Conservation (phyloP, 2,888 invertebrate species). For the Pristionchus exspectatus region DNA sequence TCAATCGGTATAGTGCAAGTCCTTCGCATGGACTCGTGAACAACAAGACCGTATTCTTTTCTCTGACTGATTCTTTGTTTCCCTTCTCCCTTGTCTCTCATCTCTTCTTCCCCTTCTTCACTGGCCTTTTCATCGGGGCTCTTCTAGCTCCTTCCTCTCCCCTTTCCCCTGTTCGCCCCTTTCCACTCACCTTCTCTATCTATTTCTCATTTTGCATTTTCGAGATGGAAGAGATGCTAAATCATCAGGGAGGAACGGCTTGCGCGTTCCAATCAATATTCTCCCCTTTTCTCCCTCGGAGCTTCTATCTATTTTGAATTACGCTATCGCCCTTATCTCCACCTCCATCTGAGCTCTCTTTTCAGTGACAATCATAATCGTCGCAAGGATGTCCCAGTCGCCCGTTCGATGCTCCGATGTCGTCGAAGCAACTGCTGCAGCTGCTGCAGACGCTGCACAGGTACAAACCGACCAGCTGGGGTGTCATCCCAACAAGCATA, state of each 20-base stretch:
- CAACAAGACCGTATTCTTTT: neutral
- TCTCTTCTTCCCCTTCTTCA: neutral
- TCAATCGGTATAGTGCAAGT: neutral
- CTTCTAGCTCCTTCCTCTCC: constrained; percentile 15
- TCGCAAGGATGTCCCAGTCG: neutral
- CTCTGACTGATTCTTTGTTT: neutral
- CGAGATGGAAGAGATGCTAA: neutral
- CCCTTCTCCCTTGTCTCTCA: neutral
- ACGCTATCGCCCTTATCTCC: neutral
- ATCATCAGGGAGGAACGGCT: neutral
- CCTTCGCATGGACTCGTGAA: too few species aligned
- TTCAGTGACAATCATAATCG: neutral
- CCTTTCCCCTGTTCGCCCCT: neutral
- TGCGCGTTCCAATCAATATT: neutral
- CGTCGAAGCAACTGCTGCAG: neutral
- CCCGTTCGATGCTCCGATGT: neutral
- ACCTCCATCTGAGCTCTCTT: neutral
- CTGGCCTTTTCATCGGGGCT: constrained; percentile 33
- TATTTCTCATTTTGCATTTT: neutral
- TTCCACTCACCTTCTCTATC: neutral
- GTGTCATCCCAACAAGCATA: neutral
- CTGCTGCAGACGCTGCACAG: neutral
- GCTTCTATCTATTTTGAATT: neutral
- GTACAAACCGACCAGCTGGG: neutral
- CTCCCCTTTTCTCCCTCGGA: neutral